Percentiles rank a stretch among this genome's conserved stretches.
Conservation (phyloP, 2,888 invertebrate genomes). For the Alviniconcha strummeri region DNA sequence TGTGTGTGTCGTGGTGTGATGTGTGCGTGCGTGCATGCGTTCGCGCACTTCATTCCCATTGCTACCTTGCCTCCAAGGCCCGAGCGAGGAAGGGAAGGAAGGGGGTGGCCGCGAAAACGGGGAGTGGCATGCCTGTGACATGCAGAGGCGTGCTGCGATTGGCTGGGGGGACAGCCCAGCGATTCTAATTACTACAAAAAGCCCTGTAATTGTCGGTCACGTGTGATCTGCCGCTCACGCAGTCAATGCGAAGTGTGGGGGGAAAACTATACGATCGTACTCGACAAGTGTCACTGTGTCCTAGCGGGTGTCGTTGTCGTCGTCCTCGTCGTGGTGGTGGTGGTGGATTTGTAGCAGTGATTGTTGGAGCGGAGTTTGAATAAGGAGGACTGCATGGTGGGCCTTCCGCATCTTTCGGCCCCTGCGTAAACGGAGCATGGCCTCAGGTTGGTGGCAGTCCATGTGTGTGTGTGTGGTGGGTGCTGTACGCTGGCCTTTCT, state of each 20-base stretch:
- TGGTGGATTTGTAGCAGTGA: too few species aligned
- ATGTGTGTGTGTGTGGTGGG: background rate
- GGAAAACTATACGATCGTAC: too few species aligned
- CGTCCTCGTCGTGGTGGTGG: too few species aligned
- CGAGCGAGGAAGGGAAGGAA: background rate
- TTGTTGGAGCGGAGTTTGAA: too few species aligned
- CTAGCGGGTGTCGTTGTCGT: too few species aligned
- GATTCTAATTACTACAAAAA: constrained; percentile 3
- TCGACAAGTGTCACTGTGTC: too few species aligned
- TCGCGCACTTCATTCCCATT: background rate
- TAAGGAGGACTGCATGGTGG: background rate
- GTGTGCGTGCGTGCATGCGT: too few species aligned
- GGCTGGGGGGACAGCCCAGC: background rate
- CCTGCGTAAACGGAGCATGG: background rate
- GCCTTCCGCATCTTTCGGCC: background rate
- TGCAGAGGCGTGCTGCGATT: constrained; percentile 5
- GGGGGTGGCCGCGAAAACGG: background rate
- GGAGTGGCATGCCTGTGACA: constrained; percentile 7
- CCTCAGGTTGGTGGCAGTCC: background rate
- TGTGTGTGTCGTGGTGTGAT: too few species aligned
- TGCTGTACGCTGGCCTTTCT: too few species aligned
- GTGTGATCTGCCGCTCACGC: background rate
- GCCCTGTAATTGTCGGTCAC: background rate
- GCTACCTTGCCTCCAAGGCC: background rate
- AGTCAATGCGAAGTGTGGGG: too few species aligned